Conservation (phyloP, 2,888 invertebrate species). For the Melinaea menophilus region DNA sequence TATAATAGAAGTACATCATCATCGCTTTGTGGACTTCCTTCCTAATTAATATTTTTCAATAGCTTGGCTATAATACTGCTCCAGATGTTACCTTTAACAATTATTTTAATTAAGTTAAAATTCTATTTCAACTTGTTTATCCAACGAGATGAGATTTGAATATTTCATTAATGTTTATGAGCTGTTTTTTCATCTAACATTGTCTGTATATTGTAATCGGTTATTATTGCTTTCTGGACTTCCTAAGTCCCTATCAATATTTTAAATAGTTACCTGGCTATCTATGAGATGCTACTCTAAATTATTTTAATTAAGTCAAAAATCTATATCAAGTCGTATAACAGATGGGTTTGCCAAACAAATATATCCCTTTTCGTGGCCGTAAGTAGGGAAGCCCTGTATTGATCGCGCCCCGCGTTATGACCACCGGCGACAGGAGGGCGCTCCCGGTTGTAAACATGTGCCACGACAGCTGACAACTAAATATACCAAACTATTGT, state of each 20-base stretch:
- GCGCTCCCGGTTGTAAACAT: slow-evolving; percentile 61
- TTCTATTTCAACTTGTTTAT: no score
- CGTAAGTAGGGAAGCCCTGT: slow-evolving; percentile 66
- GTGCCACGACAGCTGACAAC: slow-evolving; percentile 38
- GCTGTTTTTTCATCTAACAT: no score
- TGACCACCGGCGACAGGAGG: slow-evolving; percentile 73
- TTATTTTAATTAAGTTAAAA: no score
- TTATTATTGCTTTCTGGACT: slow-evolving; percentile 8
- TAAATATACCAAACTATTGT: slow-evolving; percentile 19
- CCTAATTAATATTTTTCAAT: no score
- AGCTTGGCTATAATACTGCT: no score
- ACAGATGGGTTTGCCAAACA: slow-evolving; percentile 6
- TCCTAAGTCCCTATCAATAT: no score
- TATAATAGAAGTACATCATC: no score
- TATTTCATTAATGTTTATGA: no score
- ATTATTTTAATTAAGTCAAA: slow-evolving; percentile 10
- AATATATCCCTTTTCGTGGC: slow-evolving; percentile 38
- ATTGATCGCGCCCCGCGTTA: slow-evolving; percentile 73
- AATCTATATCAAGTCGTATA: slow-evolving; percentile 5
- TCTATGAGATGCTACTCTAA: not conserved
- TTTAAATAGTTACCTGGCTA: not conserved
- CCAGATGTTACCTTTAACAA: no score
- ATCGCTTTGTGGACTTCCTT: no score
- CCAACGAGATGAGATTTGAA: no score
- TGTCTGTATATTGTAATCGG: no score